Base-by-base conservation (phyloP, 2,888 invertebrate genomes). In the Philereme transversata region DNA sequence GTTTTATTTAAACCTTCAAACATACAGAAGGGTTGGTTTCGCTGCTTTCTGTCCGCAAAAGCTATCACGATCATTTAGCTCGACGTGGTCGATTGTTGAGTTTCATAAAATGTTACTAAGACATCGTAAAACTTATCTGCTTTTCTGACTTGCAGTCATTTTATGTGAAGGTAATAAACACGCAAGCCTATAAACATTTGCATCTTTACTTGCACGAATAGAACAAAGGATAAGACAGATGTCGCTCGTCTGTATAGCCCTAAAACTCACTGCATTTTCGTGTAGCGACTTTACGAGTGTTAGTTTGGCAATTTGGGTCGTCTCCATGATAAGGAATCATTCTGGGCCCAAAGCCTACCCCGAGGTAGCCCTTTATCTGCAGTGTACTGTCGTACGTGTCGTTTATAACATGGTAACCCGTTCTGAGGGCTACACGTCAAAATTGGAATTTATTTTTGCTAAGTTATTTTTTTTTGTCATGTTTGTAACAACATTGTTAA, bases 291-390 rank as follows among this genome's bases (percentile, higher is more conserved):
- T 89, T 88, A 88, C 81, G 88, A 87, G 81, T 83, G 84, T 82
- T 82, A 84, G 87, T 84, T 82, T 75, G 77, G 77, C 74, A 76
- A 81, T 86, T 82, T 71, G 79, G 62, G 72, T 72, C 80, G 79
- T 78, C 81, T 75, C 79, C 72, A 82, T 83, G 88, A 86, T 84
- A 84, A 78, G 84, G 83, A 85, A 87, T 88, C 87, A 82, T 83
- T 78, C 78, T 74, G 74, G 73, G 73, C 69, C 61, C 68, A 70
- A 70, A 74, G 69, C 76, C 77, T 76, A 71, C 70, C 71, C 68
- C 66, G 72, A 62, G 59, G 63, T 68, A 72, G 69, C 71, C 76
- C 76, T 77, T 78, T 82, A 81, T 84, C 79, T 76, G 50, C 54
- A 35, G 52, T 52, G 60, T 58, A 4, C 33, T 40, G 40, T 40